Conservation (phyloP, 2,113 vertebrate genomes). For the Indicator indicator region DNA sequence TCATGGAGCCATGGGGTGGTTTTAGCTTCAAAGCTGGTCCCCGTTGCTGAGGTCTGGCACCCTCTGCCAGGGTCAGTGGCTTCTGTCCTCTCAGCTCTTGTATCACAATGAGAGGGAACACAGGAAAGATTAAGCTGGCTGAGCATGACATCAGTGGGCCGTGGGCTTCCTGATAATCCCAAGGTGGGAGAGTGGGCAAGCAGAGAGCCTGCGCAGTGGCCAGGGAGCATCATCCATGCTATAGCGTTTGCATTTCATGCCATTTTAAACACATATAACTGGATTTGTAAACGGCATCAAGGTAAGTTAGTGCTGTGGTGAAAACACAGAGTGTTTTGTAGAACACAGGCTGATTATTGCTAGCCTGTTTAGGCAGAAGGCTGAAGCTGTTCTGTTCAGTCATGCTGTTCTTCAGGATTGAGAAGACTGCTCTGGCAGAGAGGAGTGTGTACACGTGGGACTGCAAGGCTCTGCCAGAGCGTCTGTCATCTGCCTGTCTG, state of each 20-base stretch:
- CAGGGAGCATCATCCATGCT: background rate
- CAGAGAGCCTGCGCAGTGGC: background rate
- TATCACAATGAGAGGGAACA: background rate
- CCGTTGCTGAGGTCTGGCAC: background rate
- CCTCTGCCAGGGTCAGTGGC: background rate
- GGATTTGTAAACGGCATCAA: background rate
- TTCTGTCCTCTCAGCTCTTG: background rate
- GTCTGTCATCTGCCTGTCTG: background rate
- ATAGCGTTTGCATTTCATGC: background rate
- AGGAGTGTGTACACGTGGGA: background rate
- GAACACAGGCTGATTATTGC: background rate
- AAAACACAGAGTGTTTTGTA: background rate
- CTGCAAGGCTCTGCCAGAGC: background rate
- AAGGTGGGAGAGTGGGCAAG: background rate
- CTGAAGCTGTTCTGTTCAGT: background rate
- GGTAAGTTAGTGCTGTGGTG: background rate
- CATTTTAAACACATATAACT: accelerated
- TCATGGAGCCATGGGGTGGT: background rate
- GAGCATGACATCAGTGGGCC: accelerated
- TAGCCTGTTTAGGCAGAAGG: background rate
- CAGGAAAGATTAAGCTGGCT: background rate
- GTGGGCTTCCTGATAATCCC: background rate
- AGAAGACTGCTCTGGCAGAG: background rate
- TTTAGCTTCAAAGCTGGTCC: background rate
- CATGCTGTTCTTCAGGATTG: background rate